Percentiles rank a stretch among this genome's conserved stretches.
Conservation (phyloP, 2,888 invertebrate species). For the Magallana nippona region DNA sequence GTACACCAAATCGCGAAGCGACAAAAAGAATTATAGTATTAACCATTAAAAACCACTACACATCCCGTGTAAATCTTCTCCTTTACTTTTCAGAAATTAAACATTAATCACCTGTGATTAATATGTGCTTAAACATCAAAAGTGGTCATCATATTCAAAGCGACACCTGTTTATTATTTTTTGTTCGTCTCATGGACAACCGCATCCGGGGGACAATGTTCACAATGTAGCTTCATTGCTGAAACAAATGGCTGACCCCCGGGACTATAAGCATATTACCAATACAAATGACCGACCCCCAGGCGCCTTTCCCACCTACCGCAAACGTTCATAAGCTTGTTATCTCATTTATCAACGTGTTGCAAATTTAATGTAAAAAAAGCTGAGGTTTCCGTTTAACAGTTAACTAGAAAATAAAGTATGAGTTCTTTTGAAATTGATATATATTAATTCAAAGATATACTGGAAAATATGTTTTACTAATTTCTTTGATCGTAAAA, state of each 20-base stretch:
- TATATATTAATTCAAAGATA: no score
- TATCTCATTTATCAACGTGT: constrained; percentile 12
- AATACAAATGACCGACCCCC: constrained; percentile 17
- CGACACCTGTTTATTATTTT: neutral
- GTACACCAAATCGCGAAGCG: no score
- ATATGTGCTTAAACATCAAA: neutral
- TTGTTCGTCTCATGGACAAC: neutral
- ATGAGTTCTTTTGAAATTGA: no score
- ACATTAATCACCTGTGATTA: constrained; percentile 22
- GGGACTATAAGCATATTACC: neutral
- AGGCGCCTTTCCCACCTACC: neutral
- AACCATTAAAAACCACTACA: no score
- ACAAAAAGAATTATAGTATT: no score
- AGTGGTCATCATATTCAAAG: neutral
- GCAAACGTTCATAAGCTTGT: neutral
- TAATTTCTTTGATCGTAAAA: no score
- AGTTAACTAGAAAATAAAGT: no score
- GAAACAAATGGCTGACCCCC: no score
- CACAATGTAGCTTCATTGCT: neutral
- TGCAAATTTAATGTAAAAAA: neutral
- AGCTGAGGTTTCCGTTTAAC: neutral
- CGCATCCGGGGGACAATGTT: constrained; percentile 11
- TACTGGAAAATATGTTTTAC: no score
- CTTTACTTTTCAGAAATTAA: neutral
- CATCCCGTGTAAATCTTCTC: no score